Base-by-base conservation (phyloP, 2,113 vertebrate species). In the Lasiurus borealis region DNA sequence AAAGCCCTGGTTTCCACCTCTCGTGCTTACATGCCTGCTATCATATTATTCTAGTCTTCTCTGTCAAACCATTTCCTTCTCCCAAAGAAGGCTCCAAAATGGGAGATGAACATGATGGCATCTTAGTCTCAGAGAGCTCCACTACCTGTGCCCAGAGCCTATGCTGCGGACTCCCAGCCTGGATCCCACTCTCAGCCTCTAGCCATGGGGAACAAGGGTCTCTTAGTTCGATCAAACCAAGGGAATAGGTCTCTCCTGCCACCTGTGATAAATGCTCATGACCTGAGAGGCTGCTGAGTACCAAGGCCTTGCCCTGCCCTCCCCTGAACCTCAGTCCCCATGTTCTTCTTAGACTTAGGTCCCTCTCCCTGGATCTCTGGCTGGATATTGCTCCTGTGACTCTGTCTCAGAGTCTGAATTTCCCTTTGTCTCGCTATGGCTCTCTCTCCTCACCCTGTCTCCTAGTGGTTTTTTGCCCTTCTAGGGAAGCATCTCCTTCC, bases 391-490 rank as follows among this genome's bases (percentile, higher is more conserved):
- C 59, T 62, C 57, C 59, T 62, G 5, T 27, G 59, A 27, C 59
- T 25, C 57, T 25, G 59, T 62, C 10, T 62, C 59, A 11, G 23
- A 62, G 59, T 27, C 75, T n/a, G 75, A 50, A 18, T 31, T 18
- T 14, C 48, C 44, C 16, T 77, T 8, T n/a, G 1, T 57, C 21
- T 64, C 15, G 2, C 40, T 0, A 4, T 21, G 31, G 54, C 52
- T 46, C 23, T n/a, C 44, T 18, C 3, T 3, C n/a, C 52, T 72
- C 3, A 27, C 27, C 15, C 8, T 1, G 6, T 0, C 0, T 12
- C 82, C 5, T 1, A 0, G 44, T 27, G 25, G 23, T 2, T 19
- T 75, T 44, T 27, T n/a, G 46, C 48, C 46, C 11, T 21, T n/a
- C 48, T 3, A 9, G 23, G 46, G 71, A 25, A 8, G 13, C 13